Conservation (phyloP, 2,888 invertebrate genomes). For the Drosophila leonis region DNA sequence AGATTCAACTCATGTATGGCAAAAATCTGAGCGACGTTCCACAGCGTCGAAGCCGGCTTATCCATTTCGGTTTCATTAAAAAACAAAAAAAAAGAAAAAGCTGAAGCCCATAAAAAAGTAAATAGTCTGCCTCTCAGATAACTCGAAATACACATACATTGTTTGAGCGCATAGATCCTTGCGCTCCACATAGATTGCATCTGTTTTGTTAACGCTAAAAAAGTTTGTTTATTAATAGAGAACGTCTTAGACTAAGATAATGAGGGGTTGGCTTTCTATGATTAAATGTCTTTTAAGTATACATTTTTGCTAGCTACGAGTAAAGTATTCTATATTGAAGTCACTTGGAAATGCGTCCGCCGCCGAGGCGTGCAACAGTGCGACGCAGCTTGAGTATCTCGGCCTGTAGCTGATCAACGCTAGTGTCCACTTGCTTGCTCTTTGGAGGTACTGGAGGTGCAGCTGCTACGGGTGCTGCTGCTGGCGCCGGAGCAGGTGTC, state of each 20-base stretch:
- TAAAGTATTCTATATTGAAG: neutral
- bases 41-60: constrained; percentile 27
- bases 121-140: neutral
- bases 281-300: neutral
- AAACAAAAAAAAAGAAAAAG: constrained; percentile 25
- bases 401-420: constrained; percentile 71
- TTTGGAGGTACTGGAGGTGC: neutral
- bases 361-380: constrained; percentile 72
- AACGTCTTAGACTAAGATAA: neutral
- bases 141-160: constrained; percentile 3
- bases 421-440: neutral
- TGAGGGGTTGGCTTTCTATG: neutral
- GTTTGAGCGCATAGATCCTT: neutral
- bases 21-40: constrained; percentile 18
- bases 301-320: neutral
- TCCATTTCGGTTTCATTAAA: constrained; percentile 53
- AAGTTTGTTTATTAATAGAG: constrained; percentile 21
- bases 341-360: constrained; percentile 26
- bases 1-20: constrained; percentile 50
- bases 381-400: constrained; percentile 77
- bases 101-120: constrained; percentile 38
- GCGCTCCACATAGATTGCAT: neutral
- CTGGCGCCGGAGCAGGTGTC: neutral
- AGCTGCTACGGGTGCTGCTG: neutral
- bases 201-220: neutral